phyloP scores from a whole-genome alignment of 2,797 vertebrate genomes.

The Myioborus miniatus region DNA sequence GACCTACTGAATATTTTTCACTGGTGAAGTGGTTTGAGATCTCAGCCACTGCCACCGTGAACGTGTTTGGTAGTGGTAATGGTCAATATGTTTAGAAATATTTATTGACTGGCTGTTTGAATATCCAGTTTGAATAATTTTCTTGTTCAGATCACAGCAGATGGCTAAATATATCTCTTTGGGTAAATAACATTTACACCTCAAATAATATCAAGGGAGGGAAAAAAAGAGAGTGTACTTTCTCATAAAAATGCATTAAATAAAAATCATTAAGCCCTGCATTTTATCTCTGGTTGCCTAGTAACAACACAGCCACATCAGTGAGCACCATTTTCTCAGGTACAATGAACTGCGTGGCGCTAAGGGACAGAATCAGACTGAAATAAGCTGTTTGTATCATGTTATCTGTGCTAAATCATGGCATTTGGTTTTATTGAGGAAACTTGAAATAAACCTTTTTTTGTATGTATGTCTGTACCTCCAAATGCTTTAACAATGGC shows the following conservation, averaged over 20 bases:
- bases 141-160: neutral
- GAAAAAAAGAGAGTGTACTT: conserved; percentile 42
- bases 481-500: neutral
- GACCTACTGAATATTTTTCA: neutral
- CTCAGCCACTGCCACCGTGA: neutral
- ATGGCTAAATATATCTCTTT: conserved; percentile 54
- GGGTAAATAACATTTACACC: conserved; percentile 55
- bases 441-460: conserved; percentile 51
- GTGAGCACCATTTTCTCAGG: conserved; percentile 81
- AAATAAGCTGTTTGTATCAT: conserved; percentile 67
- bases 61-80: neutral
- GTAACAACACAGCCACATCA: conserved; percentile 82
- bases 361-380: conserved; percentile 73
- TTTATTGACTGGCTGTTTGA: conserved; percentile 3
- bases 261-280: conserved; percentile 72
- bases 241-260: conserved; percentile 76
- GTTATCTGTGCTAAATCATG: conserved; percentile 52
- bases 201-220: conserved; percentile 23
- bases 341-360: conserved; percentile 77
- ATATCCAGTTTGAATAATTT: conserved; percentile 21
- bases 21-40: neutral
- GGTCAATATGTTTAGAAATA: conserved; percentile 8
- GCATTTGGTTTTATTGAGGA: conserved; percentile 52
- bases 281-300: conserved; percentile 83
- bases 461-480: neutral